Percentiles rank a stretch among this genome's conserved stretches.
Conservation (phyloP, 2,888 invertebrate species). For the Adelognathus sp. region DNA sequence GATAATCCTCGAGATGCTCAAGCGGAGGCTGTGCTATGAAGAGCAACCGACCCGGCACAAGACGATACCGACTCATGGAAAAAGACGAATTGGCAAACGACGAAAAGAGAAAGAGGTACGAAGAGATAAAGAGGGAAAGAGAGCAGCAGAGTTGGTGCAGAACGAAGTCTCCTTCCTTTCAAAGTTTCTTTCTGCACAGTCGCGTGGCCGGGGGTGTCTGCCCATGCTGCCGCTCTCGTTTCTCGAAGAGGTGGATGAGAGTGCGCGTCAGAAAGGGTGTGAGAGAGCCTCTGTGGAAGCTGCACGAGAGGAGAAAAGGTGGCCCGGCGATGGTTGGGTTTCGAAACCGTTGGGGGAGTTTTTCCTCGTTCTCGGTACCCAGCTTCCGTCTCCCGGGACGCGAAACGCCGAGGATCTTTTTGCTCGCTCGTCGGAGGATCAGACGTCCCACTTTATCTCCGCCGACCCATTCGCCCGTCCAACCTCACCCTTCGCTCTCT, state of each 20-base stretch:
- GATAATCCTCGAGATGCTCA: constrained; percentile 24
- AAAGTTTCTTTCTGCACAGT: constrained; percentile 75
- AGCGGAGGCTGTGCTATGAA: too few species aligned
- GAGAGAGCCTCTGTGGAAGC: constrained; percentile 23
- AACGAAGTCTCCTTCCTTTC: constrained; percentile 75
- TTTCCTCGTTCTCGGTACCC: constrained; percentile 72
- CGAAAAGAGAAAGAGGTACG: neutral
- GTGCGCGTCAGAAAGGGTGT: constrained; percentile 60
- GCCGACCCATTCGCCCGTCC: constrained; percentile 84
- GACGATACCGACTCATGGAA: too few species aligned
- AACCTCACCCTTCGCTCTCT: constrained; percentile 76
- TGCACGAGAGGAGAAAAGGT: constrained; percentile 35
- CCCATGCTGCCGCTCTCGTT: constrained; percentile 38
- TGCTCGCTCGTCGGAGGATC: constrained; percentile 81
- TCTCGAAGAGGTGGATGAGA: constrained; percentile 59
- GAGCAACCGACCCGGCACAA: too few species aligned
- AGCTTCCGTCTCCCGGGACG: constrained; percentile 70
- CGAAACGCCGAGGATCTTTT: constrained; percentile 76
- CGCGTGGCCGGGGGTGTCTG: constrained; percentile 57
- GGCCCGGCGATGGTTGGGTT: constrained; percentile 60
- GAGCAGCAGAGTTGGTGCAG: constrained; percentile 26
- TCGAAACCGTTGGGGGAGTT: constrained; percentile 67
- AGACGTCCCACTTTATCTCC: constrained; percentile 81
- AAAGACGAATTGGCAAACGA: constrained; percentile 42
- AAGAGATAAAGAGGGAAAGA: constrained; percentile 16